Percentiles rank a stretch among this genome's conserved stretches.
Evolutionary conservation across 92 coral and sea anemone species (phyloP).

Genomic region (Muricea muricata): DNA sequence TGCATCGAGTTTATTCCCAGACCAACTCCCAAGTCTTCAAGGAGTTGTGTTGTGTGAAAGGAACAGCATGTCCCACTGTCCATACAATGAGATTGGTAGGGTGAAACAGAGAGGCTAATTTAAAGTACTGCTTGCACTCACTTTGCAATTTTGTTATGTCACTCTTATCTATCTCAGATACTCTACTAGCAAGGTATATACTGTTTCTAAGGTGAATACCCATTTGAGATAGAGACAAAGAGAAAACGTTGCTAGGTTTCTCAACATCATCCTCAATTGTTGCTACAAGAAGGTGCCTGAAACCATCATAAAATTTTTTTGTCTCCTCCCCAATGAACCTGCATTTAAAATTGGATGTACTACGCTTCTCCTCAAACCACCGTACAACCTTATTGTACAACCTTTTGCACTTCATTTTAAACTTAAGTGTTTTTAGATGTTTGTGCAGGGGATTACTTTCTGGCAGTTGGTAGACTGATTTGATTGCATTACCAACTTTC

Average conservation of each 20-base stretch:
- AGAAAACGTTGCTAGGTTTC: constrained; percentile 39
- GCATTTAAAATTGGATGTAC: constrained; percentile 60
- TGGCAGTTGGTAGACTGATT: constrained; percentile 74
- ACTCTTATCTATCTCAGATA: constrained; percentile 58
- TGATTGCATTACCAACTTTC: constrained; percentile 54
- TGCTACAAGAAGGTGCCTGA: constrained; percentile 61
- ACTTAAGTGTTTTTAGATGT: constrained; percentile 69
- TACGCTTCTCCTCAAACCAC: constrained; percentile 73
- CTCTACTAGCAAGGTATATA: constrained; percentile 64
- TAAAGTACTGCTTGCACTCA: constrained; percentile 64
- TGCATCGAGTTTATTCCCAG: constrained; percentile 74
- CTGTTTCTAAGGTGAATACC: constrained; percentile 66
- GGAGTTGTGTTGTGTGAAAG: constrained; percentile 68
- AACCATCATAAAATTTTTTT: constrained; percentile 68
- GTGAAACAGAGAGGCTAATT: constrained; percentile 63
- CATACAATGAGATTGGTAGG: constrained; percentile 70
- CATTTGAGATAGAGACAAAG: constrained; percentile 37
- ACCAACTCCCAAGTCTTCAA: constrained; percentile 65
- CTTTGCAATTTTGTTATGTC: constrained; percentile 66
- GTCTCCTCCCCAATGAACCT: constrained; percentile 81
- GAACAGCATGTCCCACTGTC: constrained; percentile 79
- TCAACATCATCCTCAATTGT: constrained; percentile 62
- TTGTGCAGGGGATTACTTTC: constrained; percentile 67
- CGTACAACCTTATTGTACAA: constrained; percentile 72
- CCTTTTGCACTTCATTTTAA: constrained; percentile 72